Conservation (phyloP, 2,888 invertebrate genomes). For the Eupithecia abbreviata region DNA sequence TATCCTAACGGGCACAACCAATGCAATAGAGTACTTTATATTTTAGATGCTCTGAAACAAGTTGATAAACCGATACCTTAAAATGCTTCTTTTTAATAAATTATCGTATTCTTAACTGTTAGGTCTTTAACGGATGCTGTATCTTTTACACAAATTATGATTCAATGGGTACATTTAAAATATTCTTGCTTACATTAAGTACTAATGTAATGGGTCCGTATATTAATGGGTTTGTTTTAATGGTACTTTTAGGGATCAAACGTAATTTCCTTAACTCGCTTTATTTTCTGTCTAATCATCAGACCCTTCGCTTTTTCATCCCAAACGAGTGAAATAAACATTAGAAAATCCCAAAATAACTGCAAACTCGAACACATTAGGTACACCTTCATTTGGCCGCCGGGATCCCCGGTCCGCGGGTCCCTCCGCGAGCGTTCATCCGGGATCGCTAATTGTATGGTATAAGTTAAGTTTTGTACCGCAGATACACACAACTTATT, state of each 20-base stretch:
- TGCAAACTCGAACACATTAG: conserved; percentile 26
- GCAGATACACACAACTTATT: not conserved
- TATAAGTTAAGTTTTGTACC: conserved; percentile 20
- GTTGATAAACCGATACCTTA: no score
- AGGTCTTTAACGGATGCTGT: no score
- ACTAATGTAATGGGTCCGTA: not conserved
- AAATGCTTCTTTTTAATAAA: no score
- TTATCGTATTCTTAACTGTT: no score
- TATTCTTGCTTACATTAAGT: not conserved
- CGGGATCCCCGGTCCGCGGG: conserved; percentile 10
- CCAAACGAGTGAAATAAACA: conserved; percentile 25
- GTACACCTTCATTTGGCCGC: conserved; percentile 29
- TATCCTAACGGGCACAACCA: no score
- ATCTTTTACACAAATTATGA: not conserved
- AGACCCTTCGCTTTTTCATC: conserved; percentile 8
- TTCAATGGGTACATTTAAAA: not conserved
- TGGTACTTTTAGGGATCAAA: not conserved
- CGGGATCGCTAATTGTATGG: conserved; percentile 20
- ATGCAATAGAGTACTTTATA: no score
- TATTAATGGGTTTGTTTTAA: not conserved
- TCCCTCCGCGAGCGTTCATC: not conserved
- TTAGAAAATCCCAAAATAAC: conserved; percentile 24
- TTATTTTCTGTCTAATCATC: conserved; percentile 10
- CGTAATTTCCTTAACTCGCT: conserved; percentile 2
- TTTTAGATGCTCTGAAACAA: no score